phyloP scores from a whole-genome alignment of 2,113 vertebrate genomes.

The Macroglossus sobrinus region DNA sequence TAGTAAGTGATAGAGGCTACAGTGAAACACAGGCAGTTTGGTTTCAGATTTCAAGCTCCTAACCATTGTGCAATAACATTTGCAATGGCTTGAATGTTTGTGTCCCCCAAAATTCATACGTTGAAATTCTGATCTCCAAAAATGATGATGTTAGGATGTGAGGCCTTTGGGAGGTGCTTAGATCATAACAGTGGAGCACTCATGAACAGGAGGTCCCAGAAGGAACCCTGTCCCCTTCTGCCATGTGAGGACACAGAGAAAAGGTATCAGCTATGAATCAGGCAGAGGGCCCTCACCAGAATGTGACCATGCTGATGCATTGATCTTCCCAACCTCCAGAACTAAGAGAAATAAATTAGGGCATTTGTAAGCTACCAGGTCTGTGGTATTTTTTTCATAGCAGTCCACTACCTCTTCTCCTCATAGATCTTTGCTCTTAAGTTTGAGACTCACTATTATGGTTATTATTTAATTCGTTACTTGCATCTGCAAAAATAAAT shows the following conservation, averaged over 20 bases:
- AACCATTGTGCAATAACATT: background rate
- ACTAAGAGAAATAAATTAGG: background rate
- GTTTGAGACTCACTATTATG: background rate
- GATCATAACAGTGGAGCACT: background rate
- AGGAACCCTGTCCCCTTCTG: no score
- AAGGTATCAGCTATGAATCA: background rate
- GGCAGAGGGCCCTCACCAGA: background rate
- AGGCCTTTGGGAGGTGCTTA: background rate
- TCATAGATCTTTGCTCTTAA: background rate
- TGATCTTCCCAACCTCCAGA: background rate
- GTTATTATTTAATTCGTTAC: background rate
- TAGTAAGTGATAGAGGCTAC: background rate
- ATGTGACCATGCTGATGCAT: background rate
- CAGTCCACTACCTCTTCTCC: background rate
- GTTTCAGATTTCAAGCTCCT: background rate
- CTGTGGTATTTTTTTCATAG: background rate
- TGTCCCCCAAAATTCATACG: background rate
- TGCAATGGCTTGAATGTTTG: background rate
- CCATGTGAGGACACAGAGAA: background rate
- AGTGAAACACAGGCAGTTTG: background rate
- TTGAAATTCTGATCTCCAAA: background rate
- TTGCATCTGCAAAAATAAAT: background rate
- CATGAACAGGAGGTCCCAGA: background rate
- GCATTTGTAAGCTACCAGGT: background rate
- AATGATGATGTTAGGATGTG: background rate